Percentiles rank a stretch among this genome's conserved stretches.
These are phyloP conservation scores for Leptothorax acervorum DNA, from an alignment of 2,888 invertebrate genomes.

Conservation along the genomic window DNA sequence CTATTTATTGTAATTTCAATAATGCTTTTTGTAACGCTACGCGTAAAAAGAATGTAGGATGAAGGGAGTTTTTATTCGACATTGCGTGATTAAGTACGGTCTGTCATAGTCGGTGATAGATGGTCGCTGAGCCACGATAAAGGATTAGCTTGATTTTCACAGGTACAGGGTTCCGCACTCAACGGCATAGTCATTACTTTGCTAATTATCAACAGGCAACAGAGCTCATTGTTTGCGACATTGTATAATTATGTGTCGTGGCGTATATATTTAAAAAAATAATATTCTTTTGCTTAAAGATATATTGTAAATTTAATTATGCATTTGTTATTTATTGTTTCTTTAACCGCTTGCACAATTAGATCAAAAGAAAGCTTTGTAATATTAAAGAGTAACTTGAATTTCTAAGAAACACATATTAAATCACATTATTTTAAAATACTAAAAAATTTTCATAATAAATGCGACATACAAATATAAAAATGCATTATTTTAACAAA, in stretches of 20 bases:
- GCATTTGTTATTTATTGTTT: background rate
- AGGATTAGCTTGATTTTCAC: slow-evolving; percentile 63
- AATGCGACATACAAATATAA: background rate
- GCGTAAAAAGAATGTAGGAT: slow-evolving; percentile 22
- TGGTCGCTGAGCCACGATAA: slow-evolving; percentile 54
- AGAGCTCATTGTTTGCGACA: slow-evolving; percentile 46
- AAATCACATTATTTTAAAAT: background rate
- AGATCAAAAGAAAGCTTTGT: background rate
- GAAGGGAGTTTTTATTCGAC: slow-evolving; percentile 60
- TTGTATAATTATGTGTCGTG: slow-evolving; percentile 37
- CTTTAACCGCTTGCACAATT: background rate
- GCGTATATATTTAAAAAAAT: slow-evolving; percentile 25
- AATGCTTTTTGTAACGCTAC: slow-evolving; percentile 30
- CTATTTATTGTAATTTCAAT: background rate
- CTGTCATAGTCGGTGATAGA: slow-evolving; percentile 64
- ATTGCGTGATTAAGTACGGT: slow-evolving; percentile 62
- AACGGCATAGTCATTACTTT: slow-evolving; percentile 61
- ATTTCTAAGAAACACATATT: background rate
- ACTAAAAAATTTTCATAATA: background rate
- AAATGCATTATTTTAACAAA: background rate
- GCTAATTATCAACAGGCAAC: slow-evolving; percentile 49
- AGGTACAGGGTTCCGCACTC: slow-evolving; percentile 69
- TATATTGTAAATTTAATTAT: slow-evolving; percentile 8
- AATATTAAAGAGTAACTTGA: background rate
- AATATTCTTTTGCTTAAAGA: background rate